A percentile compares a stretch with the other conserved stretches of the same genome.
phyloP scores from a whole-genome alignment of 2,113 vertebrate genomes.

The Alouatta palliata region DNA sequence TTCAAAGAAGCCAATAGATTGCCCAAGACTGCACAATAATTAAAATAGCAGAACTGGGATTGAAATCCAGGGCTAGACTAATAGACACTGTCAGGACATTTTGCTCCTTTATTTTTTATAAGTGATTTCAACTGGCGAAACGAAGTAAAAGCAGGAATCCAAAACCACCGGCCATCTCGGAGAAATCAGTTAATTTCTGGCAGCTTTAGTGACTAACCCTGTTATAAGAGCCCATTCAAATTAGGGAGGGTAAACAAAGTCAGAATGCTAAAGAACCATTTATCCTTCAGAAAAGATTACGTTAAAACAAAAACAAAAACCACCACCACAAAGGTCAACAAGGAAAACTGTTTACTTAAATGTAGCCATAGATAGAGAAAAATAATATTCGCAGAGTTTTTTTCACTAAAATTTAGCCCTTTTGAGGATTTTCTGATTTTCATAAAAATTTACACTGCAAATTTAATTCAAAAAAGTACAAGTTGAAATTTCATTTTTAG shows the following conservation, averaged over 20 bases:
- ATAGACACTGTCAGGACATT: background rate
- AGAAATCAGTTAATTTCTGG: background rate
- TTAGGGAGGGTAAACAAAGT: background rate
- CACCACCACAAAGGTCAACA: background rate
- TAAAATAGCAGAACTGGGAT: background rate
- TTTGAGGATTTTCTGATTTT: background rate
- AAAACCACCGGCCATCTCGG: background rate
- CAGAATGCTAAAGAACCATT: background rate
- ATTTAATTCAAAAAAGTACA: background rate
- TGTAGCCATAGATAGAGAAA: background rate
- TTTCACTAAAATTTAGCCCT: background rate
- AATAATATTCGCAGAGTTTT: background rate
- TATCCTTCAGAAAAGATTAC: background rate
- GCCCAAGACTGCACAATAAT: background rate
- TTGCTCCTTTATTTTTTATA: background rate
- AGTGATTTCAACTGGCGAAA: background rate
- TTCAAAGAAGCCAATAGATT: background rate
- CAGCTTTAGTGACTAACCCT: background rate
- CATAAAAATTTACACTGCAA: background rate
- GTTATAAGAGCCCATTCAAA: too few relatives aligned
- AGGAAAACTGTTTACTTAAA: background rate
- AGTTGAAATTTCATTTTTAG: background rate
- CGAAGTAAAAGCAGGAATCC: background rate
- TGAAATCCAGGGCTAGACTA: background rate
- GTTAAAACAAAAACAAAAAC: background rate